These are phyloP conservation scores for Xenopus borealis DNA, from an alignment of 2,113 vertebrate species.

Conservation along the genomic window DNA sequence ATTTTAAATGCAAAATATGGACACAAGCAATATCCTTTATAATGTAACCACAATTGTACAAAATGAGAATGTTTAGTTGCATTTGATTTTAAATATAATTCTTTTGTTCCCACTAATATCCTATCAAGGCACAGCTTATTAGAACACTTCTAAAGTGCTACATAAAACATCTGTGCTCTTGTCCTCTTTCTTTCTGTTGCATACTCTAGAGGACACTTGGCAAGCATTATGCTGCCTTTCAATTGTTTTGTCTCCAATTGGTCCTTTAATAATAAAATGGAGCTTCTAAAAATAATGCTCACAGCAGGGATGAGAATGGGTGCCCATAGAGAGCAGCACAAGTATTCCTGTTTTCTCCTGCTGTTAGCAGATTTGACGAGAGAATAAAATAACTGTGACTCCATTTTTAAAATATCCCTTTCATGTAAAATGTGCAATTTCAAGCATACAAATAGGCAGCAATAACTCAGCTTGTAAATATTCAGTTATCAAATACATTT, in stretches of 20 bases:
- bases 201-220: constrained; percentile 4
- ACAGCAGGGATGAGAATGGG: not conserved
- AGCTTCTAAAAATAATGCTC: constrained; percentile 27
- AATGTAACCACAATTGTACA: too few relatives aligned
- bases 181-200: not conserved
- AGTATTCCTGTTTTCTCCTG: not conserved
- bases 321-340: constrained; percentile 3
- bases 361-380: constrained; percentile 5
- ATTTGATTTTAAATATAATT: too few relatives aligned
- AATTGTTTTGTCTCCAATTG: constrained; percentile 16
- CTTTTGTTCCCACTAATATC: not conserved
- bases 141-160: not conserved
- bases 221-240: not conserved
- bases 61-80: too few relatives aligned
- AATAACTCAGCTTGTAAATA: constrained; percentile 4
- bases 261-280: constrained; percentile 12
- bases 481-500: not conserved
- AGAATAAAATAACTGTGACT: constrained; percentile 24
- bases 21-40: too few relatives aligned
- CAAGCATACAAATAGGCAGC: constrained; percentile 14
- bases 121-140: not conserved
- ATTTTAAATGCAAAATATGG: too few relatives aligned
- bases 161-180: constrained; percentile 4
- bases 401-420: constrained; percentile 22
- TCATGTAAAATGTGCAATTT: constrained; percentile 20